Percentiles rank a stretch among this genome's conserved stretches.
Evolutionary conservation across 64 coral and sea anemone species (phyloP).

Genomic region (Orbicella faveolata): DNA sequence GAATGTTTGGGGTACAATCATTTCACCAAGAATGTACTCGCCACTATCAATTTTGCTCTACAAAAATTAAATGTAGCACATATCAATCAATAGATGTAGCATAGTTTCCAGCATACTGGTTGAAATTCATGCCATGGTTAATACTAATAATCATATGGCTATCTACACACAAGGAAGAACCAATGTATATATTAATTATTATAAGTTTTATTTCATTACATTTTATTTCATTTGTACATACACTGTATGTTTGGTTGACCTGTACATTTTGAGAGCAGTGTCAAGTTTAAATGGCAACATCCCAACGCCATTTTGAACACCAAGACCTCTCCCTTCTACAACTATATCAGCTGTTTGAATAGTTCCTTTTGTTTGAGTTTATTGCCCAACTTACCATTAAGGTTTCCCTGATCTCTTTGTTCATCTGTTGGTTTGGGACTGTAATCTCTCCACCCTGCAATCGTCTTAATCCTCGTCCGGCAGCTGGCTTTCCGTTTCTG

Average conservation of each 20-base stretch:
- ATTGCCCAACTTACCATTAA: background rate
- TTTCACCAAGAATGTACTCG: slow-evolving; percentile 51
- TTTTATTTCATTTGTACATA: no score
- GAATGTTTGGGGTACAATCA: slow-evolving; percentile 46
- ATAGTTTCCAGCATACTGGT: background rate
- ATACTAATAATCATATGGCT: no score
- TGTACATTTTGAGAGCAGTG: no score
- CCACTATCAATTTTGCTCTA: slow-evolving; percentile 53
- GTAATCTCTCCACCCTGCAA: slow-evolving; percentile 21
- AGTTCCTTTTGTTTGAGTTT: no score
- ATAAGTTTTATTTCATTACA: no score
- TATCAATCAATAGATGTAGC: background rate
- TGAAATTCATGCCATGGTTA: background rate
- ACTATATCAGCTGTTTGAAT: no score
- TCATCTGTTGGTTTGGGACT: slow-evolving; percentile 8
- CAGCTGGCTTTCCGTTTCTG: slow-evolving; percentile 27
- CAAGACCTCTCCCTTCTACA: no score
- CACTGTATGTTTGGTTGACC: no score
- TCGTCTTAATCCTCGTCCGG: background rate
- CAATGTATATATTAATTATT: no score
- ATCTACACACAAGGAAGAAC: no score
- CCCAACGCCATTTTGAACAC: no score
- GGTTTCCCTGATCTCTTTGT: background rate
- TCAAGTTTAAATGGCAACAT: no score
- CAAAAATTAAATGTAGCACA: background rate